Conservation (phyloP, 2,888 invertebrate species). For the Cotesia congregata region DNA sequence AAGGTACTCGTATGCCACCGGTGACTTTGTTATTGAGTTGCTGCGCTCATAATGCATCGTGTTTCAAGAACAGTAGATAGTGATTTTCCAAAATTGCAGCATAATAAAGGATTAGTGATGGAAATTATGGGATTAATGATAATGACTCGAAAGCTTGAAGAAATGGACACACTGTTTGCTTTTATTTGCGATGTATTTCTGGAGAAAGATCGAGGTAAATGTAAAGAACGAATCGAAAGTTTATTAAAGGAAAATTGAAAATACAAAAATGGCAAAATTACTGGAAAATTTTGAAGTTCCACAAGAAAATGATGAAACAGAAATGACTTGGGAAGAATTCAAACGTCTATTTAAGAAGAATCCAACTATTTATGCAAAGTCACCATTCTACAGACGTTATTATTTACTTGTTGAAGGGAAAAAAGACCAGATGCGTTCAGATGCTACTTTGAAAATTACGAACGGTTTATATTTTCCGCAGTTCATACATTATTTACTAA, state of each 20-base stretch:
- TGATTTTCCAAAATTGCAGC: neutral
- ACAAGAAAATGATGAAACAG: neutral
- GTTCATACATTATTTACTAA: neutral
- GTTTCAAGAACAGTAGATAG: neutral
- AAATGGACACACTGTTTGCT: neutral
- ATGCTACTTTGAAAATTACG: neutral
- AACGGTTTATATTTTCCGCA: neutral
- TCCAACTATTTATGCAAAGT: neutral
- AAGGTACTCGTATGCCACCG: neutral
- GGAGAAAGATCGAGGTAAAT: neutral
- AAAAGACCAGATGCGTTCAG: neutral
- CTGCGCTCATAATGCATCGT: slow-evolving; percentile 13
- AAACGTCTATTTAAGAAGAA: neutral
- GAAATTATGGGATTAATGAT: slow-evolving; percentile 1
- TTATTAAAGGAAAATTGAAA: neutral
- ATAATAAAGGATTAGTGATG: neutral
- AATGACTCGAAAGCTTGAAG: neutral
- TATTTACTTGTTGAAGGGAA: neutral
- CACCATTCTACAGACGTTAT: neutral
- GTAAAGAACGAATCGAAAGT: neutral
- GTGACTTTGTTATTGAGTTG: neutral
- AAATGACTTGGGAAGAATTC: neutral
- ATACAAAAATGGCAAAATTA: neutral
- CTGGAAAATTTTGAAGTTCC: neutral
- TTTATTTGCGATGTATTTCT: neutral